phyloP scores from a whole-genome alignment of 1,140 invertebrate species.

The Lutraria rhynchaena region DNA sequence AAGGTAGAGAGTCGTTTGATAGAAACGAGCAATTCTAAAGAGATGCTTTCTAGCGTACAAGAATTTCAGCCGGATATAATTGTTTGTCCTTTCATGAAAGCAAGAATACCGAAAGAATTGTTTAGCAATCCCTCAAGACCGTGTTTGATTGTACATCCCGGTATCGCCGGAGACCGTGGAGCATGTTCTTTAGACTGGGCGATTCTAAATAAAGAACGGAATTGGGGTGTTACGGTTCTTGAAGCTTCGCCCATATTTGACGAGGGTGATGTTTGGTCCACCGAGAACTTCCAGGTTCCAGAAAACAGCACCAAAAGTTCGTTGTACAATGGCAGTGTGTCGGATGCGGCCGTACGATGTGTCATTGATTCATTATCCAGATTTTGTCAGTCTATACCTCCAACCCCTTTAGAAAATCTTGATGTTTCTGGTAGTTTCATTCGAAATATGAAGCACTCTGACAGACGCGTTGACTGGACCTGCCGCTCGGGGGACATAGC shows the following conservation, averaged over 20 bases:
- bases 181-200: conserved; percentile 39
- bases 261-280: conserved; percentile 18
- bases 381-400: too few relatives aligned
- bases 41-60: too few relatives aligned
- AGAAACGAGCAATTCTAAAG: too few relatives aligned
- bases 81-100: too few relatives aligned
- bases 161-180: too few relatives aligned
- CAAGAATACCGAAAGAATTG: too few relatives aligned
- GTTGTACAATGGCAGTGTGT: conserved; percentile 7
- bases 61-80: too few relatives aligned
- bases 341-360: conserved; percentile 13
- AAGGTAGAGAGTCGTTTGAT: too few relatives aligned
- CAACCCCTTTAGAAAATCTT: neutral
- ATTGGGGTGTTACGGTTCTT: conserved; percentile 37
- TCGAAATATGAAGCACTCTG: conserved; percentile 11
- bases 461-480: conserved; percentile 30
- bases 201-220: neutral
- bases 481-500: conserved; percentile 5
- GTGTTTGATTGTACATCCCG: too few relatives aligned
- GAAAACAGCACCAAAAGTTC: too few relatives aligned
- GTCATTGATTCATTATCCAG: neutral
- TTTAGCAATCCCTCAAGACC: too few relatives aligned
- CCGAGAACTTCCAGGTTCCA: neutral
- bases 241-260: neutral
- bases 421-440: too few relatives aligned